Base-by-base conservation (phyloP, 2,113 vertebrate genomes). In the Anthoscopus minutus region DNA sequence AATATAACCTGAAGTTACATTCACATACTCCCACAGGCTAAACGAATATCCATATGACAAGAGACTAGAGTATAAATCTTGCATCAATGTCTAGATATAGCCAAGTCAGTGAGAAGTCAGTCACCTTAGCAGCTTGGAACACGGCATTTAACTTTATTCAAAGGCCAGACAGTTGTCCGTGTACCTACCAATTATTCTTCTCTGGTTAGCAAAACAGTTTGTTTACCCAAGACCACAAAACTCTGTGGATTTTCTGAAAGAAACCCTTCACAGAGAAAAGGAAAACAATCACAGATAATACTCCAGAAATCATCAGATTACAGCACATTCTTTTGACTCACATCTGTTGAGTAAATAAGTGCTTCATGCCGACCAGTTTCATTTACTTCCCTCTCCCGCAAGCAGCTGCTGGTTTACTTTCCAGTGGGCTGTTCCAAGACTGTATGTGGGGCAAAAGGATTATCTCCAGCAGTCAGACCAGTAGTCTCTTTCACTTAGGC, bases 281-380 rank as follows among this genome's bases (percentile, higher is more conserved):
- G 79, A 91, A 95, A 94, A 81, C 93, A 97, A 95, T 88, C 90
- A 95, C 44, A 94, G 90, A 91, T 95, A 96, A 96, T 93, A 88
- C 93, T 81, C 69, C 57, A 94, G 94, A 97, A 97, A 96, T 91
- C 89, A 91, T 77, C 91, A 92, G 90, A 96, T 95, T 95, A 96
- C 62, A 71, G 90, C 90, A 86, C 88, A 57, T 78, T 92, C 69
- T 92, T 88, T 89, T 80, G 72, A 92, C 84, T 92, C 92, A 78
- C 94, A 96, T 94, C 94, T 96, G 93, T 90, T 96, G 94, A 94
- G 88, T 81, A 96, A 96, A 74, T 93, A 95, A 93, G 31, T 64
- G 79, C 72, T 94, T 73, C 0, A 5, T 78, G 93, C 51, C 0
- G 7, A 94, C 62, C 67, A 73, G 76, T 81, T 91, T 93, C 90